Evolutionary conservation across 2,888 invertebrate genomes (phyloP).

Genomic region (Neelides folsomi): DNA sequence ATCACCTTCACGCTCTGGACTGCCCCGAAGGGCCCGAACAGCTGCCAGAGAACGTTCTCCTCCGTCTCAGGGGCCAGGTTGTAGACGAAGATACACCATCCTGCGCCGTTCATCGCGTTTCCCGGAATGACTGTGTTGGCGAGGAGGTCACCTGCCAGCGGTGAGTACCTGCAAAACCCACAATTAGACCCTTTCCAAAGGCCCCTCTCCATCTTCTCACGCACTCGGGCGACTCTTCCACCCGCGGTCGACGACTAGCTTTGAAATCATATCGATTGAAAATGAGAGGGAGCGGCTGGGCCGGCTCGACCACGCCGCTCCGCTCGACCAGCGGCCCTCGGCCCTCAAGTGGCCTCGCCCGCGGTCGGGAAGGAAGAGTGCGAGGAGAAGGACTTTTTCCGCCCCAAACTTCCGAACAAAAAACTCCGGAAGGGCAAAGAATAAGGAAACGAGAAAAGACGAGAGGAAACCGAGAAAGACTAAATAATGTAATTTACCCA

Average conservation of each 20-base stretch:
- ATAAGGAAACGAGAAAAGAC: neutral
- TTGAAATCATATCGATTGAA: constrained; percentile 1
- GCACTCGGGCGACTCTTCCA: neutral
- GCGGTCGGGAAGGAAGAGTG: neutral
- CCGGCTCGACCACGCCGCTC: neutral
- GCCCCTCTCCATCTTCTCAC: constrained; percentile 4
- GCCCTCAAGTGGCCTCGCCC: neutral
- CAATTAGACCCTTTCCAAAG: neutral
- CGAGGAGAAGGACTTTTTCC: neutral
- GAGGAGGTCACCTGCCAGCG: constrained; percentile 65
- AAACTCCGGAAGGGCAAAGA: neutral
- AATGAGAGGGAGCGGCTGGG: neutral
- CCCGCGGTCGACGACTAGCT: neutral
- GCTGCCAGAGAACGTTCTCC: constrained; percentile 81
- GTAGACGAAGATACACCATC: constrained; percentile 87
- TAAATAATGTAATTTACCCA: constrained; percentile 14
- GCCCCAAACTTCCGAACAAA: neutral
- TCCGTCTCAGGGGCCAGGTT: constrained; percentile 83
- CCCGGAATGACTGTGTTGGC: constrained; percentile 68
- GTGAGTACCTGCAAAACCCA: constrained; percentile 53
- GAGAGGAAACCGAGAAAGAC: constrained; percentile 7
- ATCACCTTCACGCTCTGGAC: constrained; percentile 95
- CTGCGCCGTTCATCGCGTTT: constrained; percentile 72
- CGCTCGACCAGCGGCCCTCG: no score
- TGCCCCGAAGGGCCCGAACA: constrained; percentile 94